A percentile compares a stretch with the other conserved stretches of the same genome.
Evolutionary conservation across 1,140 invertebrate genomes (phyloP).

Genomic region (Propsilocerus akamusi): DNA sequence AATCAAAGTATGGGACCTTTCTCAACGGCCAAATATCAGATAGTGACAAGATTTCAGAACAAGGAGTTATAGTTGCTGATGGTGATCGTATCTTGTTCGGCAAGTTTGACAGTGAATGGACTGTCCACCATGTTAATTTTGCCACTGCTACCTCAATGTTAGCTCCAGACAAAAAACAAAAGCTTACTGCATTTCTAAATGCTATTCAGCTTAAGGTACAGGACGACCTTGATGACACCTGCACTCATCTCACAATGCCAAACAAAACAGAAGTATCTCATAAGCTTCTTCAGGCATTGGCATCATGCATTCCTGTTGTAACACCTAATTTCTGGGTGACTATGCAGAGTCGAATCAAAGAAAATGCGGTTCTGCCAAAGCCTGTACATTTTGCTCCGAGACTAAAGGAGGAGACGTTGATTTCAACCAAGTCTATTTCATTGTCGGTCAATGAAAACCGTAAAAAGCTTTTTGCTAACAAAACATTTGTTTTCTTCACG

Average conservation of each 20-base stretch:
- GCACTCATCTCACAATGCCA: conserved; percentile 43
- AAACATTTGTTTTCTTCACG: conserved; percentile 38
- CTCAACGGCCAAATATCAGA: conserved; percentile 24
- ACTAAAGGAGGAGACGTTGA: conserved; percentile 32
- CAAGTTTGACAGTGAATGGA: conserved; percentile 27
- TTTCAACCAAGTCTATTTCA: conserved; percentile 29
- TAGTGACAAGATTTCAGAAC: conserved; percentile 10
- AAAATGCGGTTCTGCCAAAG: conserved; percentile 25
- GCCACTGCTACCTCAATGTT: conserved; percentile 28
- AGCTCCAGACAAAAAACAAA: conserved; percentile 19
- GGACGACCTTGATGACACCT: conserved; percentile 27
- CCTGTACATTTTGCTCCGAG: conserved; percentile 30
- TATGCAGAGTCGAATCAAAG: conserved; percentile 25
- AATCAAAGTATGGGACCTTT: conserved; percentile 33
- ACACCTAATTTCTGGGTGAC: conserved; percentile 36
- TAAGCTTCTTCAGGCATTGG: conserved; percentile 45
- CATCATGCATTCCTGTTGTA: conserved; percentile 39
- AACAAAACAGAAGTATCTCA: conserved; percentile 42
- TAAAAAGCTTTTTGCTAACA: conserved; percentile 32
- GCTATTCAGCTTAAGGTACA: conserved; percentile 25
- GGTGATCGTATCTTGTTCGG: conserved; percentile 31
- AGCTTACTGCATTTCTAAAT: conserved; percentile 18
- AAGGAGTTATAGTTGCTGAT: conserved; percentile 19
- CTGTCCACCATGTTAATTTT: conserved; percentile 20
- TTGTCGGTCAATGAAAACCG: conserved; percentile 30